Evolutionary conservation across 2,113 vertebrate species (phyloP), one percentile per base, ranked within the genome.

Genomic region (Labeo catla): DNA sequence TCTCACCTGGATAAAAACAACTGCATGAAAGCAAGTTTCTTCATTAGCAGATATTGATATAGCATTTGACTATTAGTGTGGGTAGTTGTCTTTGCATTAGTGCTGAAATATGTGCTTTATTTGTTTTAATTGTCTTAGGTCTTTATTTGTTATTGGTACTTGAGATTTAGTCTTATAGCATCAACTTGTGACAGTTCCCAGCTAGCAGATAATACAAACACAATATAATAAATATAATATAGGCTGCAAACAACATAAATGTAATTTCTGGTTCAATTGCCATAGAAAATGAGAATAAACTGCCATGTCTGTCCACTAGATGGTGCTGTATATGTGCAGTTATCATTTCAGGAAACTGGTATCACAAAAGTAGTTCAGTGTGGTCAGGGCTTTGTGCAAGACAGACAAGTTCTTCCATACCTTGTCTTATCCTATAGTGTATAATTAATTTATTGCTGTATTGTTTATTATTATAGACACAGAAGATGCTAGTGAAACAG

Each of bases 401-500:
- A 57, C 5, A 57, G 1, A 21, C 57, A 8, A 54, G 52, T 54
- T 54, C 52, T 16, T 63, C 28, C 28, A 15, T 8, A 36, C 6
- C 12, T 16, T 21, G 39, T 21, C 36, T 21, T 21, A 70, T 43
- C 4, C 16, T 43, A 36, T 36, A 43, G 4, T 43, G 36, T 11
- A 21, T 45, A 19, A 28, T 52, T 76, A 0, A 76, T 76, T 5
- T 52, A 15, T 36, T 77, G 3, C 7, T 52, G 4, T 54, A 34
- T 11, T 73, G 52, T 7, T 90, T 0, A 34, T 76, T 68, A 8
- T 87, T 84, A 68, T 89, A 99, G 98, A 99, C 91, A 99, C 98
- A 0, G 98, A 99, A 92, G 98, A 99, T 94, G 98, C 98, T 87
- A 99, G 98, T 81, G 98, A 99, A 90, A 99, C 98, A 0, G 98